Conservation (phyloP, 2,113 vertebrate species). For the Phaetusa simplex region DNA sequence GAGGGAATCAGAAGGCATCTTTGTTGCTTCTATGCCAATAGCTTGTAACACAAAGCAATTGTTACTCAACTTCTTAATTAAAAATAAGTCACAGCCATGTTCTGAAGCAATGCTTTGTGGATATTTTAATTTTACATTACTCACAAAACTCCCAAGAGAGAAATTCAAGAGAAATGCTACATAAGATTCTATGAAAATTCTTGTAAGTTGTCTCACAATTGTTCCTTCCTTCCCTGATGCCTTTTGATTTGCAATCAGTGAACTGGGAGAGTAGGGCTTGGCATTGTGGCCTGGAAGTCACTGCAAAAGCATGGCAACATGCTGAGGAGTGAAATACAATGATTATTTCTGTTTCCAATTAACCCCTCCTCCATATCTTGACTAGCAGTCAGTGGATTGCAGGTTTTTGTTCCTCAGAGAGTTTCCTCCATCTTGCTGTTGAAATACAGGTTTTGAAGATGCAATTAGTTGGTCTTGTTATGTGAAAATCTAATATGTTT, state of each 20-base stretch:
- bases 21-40: slow-evolving; percentile 8
- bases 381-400: neutral
- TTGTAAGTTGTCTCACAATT: neutral
- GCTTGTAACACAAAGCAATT: slow-evolving; percentile 19
- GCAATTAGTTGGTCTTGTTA: neutral
- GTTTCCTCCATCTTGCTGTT: neutral
- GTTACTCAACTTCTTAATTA: slow-evolving; percentile 48
- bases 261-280: neutral
- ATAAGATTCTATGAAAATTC: neutral
- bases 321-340: neutral
- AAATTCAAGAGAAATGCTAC: neutral
- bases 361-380: neutral
- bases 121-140: slow-evolving; percentile 27
- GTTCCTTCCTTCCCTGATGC: neutral
- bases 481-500: neutral
- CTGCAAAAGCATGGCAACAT: neutral
- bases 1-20: neutral
- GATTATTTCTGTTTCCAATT: neutral
- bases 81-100: slow-evolving; percentile 8
- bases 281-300: neutral
- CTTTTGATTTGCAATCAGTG: neutral
- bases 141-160: neutral
- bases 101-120: slow-evolving; percentile 4
- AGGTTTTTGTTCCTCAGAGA: neutral
- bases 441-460: neutral